Percentiles rank a stretch among this genome's conserved stretches.
phyloP scores from a whole-genome alignment of 1,140 invertebrate species.

The Drosophila sp. region DNA sequence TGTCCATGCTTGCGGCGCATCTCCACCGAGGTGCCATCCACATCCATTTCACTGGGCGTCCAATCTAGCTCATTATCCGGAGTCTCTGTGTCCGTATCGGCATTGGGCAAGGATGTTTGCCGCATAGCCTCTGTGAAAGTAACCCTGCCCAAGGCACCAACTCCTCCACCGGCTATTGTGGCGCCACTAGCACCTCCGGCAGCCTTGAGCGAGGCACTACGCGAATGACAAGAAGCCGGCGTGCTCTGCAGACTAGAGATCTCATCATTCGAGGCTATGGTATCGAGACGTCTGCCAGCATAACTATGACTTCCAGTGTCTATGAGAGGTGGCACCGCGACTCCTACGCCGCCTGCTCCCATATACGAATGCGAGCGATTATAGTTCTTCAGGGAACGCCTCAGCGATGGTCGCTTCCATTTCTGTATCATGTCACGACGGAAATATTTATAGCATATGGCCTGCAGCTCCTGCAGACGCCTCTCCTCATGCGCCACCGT shows the following conservation, averaged over 20 bases:
- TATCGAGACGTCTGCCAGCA: conserved; percentile 67
- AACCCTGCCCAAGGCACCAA: conserved; percentile 55
- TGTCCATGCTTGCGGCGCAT: conserved; percentile 85
- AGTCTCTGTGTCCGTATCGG: conserved; percentile 87
- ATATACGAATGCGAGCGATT: conserved; percentile 79
- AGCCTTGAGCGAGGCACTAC: conserved; percentile 88
- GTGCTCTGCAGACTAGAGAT: conserved; percentile 87
- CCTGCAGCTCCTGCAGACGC: conserved; percentile 94
- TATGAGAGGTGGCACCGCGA: conserved; percentile 43
- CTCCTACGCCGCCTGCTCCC: conserved; percentile 41
- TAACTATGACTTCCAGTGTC: conserved; percentile 66
- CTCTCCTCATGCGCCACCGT: conserved; percentile 96
- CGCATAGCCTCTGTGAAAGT: conserved; percentile 81
- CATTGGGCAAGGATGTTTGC: conserved; percentile 89
- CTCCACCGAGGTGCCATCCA: conserved; percentile 87
- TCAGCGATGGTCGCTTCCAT: conserved; percentile 76
- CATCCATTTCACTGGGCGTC: conserved; percentile 84
- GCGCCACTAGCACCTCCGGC: conserved; percentile 21
- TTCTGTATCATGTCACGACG: conserved; percentile 85
- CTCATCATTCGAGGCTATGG: conserved; percentile 80
- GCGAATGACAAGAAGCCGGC: conserved; percentile 88
- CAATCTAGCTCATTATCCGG: conserved; percentile 86
- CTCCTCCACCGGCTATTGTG: background rate
- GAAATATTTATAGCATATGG: conserved; percentile 95
- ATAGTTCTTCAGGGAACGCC: conserved; percentile 71